These are phyloP conservation scores for Pseudoatta argentina DNA, from an alignment of 1,140 invertebrate genomes.

Conservation along the genomic window DNA sequence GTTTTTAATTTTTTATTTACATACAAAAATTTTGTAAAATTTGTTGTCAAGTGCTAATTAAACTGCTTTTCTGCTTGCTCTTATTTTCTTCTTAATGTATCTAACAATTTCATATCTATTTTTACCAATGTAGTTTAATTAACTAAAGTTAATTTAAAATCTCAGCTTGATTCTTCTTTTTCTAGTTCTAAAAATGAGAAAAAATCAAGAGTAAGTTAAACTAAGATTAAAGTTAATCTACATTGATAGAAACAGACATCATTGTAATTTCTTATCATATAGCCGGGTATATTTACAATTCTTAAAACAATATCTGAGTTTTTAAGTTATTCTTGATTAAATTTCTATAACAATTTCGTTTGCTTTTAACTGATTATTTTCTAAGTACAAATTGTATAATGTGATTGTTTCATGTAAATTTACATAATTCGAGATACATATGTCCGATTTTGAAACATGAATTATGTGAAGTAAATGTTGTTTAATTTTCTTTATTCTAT, in stretches of 20 bases:
- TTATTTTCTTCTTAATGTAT: neutral
- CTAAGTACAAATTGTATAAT: neutral
- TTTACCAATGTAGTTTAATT: no score
- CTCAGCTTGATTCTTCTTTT: no score
- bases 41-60: neutral
- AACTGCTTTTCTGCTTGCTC: neutral
- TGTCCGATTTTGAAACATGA: no score
- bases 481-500: no score
- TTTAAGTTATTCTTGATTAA: neutral
- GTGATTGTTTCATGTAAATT: neutral
- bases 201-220: no score
- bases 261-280: neutral
- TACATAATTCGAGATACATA: neutral
- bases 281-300: neutral
- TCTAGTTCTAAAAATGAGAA: no score
- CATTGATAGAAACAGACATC: no score
- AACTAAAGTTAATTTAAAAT: no score
- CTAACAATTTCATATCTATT: neutral
- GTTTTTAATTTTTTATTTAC: conserved; percentile 44
- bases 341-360: neutral
- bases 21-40: neutral
- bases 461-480: no score
- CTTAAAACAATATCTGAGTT: neutral
- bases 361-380: neutral
- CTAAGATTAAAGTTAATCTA: no score